Base-by-base conservation (phyloP, 2,113 vertebrate species). In the Morone chrysops region DNA sequence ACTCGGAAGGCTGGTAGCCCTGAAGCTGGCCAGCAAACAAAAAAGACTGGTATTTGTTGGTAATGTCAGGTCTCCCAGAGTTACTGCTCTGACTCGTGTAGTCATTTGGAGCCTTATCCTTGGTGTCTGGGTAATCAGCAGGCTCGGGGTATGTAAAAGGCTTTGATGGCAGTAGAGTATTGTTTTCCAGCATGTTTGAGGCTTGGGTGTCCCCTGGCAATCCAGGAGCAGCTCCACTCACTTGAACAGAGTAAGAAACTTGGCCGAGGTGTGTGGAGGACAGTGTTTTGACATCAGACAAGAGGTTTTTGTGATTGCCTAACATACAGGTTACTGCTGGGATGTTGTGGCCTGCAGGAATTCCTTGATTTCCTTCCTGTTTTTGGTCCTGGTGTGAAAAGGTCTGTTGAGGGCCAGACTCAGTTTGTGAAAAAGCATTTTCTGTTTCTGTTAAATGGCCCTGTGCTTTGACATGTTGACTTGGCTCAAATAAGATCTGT, bases 11-110 rank as follows among this genome's bases (percentile, higher is more conserved):
- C 41, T 75, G 78, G 53, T 62, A 78, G 71, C 69, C 61, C 3
- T 79, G 83, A 20, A 83, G 38, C 17, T 80, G 78, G 5, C 65
- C 77, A 0, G 60, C n/a, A 57, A 89, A 54, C 25, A 88, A 74
- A 13, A 86, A 48, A 4, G 83, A 68, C 22, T 75, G 82, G 78
- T 74, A 87, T 82, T 83, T 88, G 81, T 47, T 84, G 41, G 48
- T 16, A 2, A n/a, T 47, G 62, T 81, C 85, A 50, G 45, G 1
- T 70, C 73, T 80, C 51, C 22, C 76, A 80, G 60, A 69, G 40
- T 63, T 38, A 48, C 36, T 41, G 74, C 50, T 68, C 40, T 81
- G 79, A 13, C 25, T 20, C 0, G 2, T 75, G 70, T 8, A 48
- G 4, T 85, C 81, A 8, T 45, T 22, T n/a, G 57, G 4, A 38